Evolutionary conservation across 2,113 vertebrate genomes (phyloP).

Genomic region (Lycaon pictus): DNA sequence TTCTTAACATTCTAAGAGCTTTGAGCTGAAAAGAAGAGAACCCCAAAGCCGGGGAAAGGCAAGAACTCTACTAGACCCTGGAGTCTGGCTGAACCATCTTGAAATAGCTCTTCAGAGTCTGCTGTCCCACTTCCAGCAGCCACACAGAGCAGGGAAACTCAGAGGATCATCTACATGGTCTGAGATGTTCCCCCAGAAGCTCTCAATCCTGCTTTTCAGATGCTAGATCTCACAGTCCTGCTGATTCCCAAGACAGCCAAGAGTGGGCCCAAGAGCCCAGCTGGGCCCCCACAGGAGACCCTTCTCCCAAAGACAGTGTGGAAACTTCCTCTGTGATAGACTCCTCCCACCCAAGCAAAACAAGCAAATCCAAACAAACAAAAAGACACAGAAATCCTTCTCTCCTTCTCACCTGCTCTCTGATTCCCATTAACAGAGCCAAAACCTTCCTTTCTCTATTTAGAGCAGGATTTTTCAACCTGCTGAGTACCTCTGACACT

Average conservation of each 20-base stretch:
- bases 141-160: background rate
- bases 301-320: background rate
- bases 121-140: background rate
- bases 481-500: background rate
- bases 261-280: background rate
- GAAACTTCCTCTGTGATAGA: background rate
- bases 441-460: background rate
- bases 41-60: constrained; percentile 35
- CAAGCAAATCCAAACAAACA: background rate
- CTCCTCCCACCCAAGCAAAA: background rate
- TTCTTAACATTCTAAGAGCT: constrained; percentile 65
- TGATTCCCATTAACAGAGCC: background rate
- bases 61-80: constrained; percentile 41
- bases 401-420: background rate
- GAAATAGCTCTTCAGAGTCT: background rate
- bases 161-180: background rate
- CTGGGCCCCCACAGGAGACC: background rate
- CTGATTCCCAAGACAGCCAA: background rate
- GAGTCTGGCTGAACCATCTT: constrained; percentile 41
- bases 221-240: background rate
- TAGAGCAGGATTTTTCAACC: background rate
- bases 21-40: constrained; percentile 56
- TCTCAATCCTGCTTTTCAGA: background rate
- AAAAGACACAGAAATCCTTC: background rate
- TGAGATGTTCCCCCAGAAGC: background rate